Evolutionary conservation across 92 coral and sea anemone genomes (phyloP), one percentile per base, ranked within the genome.

Genomic region (Zoanthus sansibaricus): DNA sequence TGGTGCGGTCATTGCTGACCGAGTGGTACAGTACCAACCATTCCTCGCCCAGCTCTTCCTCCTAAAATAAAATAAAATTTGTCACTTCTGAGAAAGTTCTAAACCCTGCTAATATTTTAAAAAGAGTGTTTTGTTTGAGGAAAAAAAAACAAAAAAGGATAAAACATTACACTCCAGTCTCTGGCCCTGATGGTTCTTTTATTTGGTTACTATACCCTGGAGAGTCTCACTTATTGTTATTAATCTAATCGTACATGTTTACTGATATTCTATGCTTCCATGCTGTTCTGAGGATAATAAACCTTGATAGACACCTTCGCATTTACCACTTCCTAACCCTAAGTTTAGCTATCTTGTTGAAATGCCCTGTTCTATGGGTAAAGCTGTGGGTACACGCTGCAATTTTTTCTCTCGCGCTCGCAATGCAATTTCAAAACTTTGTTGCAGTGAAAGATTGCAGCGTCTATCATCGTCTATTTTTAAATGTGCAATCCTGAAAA

Each of bases 21-120:
- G 94, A 93, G 83, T 97, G 98, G 70, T 92, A 90, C 62, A 97
- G 88, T 61, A 92, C 77, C 5, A 97, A 76, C 89, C 95, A 95
- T 33, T 91, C 91, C 17, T 91, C 91, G 13, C 88, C 88, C 58
- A 87, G 84, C 11, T 80, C 90, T 16, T 87, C 91, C 70, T 90
- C 84, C 42, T 82, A 15, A 3, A 33, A 25, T 25, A 25, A 25
- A 56, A 56, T 51, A 51, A 51, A 51, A 51, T 51, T 51, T 51
- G 13, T 56, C 16, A 9, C 11, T 56, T 56, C 13, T 56, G n/a
- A 56, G 62, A 8, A 56, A 10, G 62, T 56, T 10, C 11, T 56
- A 56, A 8, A 56, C 62, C 11, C 13, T 56, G 9, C n/a, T 56
- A 1, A 10, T 56, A 56, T 56, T 56, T 56, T 56, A 56, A 56